Conservation (phyloP, 2,113 vertebrate species). For the human (Homo sapiens) region DNA sequence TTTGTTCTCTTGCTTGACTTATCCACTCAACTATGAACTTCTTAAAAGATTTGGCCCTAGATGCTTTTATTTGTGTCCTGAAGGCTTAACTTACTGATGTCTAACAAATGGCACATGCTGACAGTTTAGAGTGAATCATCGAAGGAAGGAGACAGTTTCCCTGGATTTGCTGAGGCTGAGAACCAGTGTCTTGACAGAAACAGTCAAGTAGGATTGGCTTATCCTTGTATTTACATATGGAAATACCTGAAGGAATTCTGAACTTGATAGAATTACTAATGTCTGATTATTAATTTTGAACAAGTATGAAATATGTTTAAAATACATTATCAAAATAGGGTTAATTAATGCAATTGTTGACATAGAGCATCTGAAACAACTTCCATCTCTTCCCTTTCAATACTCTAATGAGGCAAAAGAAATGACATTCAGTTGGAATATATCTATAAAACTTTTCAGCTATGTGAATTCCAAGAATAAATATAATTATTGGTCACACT, state of each 20-base stretch:
- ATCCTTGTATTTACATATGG: not conserved
- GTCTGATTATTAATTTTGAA: not conserved
- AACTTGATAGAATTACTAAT: not conserved
- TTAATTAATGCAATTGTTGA: not conserved
- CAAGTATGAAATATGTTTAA: not conserved
- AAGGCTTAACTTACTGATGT: not conserved
- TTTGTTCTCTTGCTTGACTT: not conserved
- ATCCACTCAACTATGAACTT: not conserved
- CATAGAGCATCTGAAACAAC: not conserved
- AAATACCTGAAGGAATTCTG: not conserved
- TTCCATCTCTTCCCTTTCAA: not conserved
- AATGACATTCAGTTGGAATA: not conserved
- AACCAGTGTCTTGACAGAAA: not conserved
- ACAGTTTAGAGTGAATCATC: not conserved
- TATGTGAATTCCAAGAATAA: slow-evolving; percentile 2
- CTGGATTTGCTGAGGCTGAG: not conserved
- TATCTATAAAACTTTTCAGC: not conserved
- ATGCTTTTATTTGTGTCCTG: not conserved
- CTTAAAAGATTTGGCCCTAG: not conserved
- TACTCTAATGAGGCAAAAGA: not conserved
- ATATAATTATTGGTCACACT: not conserved
- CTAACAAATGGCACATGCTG: not conserved
- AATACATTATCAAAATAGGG: not conserved
- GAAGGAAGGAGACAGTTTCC: not conserved
- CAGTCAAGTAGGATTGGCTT: not conserved